Evolutionary conservation across 1,140 invertebrate species (phyloP), one percentile per base, ranked within the genome.

Genomic region (Pinna nobilis): DNA sequence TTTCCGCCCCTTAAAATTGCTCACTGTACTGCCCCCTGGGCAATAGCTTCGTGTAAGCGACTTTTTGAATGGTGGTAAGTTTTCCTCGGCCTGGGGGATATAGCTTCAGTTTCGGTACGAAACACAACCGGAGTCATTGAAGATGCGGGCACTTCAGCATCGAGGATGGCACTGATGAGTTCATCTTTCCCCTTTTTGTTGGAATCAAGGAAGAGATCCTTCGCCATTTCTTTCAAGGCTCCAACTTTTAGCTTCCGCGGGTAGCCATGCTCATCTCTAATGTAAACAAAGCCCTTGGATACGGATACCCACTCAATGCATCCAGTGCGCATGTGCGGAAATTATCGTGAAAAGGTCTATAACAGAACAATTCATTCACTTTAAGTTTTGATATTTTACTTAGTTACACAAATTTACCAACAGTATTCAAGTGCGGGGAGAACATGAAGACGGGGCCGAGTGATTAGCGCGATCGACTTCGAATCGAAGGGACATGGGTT

Each of bases 1-100:
- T 30, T 70, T 59, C 20, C 61, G 33, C 4, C 69, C 59, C 28
- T 63, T 70, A 51, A 70, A 70, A 30, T 70, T 70, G 23, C 53
- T 35, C 2, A 70, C 59, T 7, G 20, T 44, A 30, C 33, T 28
- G 41, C 37, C 18, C 7, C 2, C 13, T 67, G 9, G 9, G 28
- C 25, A 0, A 4, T 50, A 37, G n/a, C 2, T 23, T 0, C 30
- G 18, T 6, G 20, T 70, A 70, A 18, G 3, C 1, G 28, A 61
- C 57, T 53, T 15, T 30, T 63, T n/a, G n/a, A 61, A 60, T 15
- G 67, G 67, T n/a, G 53, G 39, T 25, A 69, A 37, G 23, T 60
- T 60, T 60, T 59, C 57, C 11, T 69, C 35, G 15, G 20, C 28
- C 4, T 35, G n/a, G 6, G 41, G 37, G 3, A 15, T 20, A 30